Evolutionary conservation across 1,140 invertebrate genomes (phyloP).

Genomic region (Heliconius nattereri): DNA sequence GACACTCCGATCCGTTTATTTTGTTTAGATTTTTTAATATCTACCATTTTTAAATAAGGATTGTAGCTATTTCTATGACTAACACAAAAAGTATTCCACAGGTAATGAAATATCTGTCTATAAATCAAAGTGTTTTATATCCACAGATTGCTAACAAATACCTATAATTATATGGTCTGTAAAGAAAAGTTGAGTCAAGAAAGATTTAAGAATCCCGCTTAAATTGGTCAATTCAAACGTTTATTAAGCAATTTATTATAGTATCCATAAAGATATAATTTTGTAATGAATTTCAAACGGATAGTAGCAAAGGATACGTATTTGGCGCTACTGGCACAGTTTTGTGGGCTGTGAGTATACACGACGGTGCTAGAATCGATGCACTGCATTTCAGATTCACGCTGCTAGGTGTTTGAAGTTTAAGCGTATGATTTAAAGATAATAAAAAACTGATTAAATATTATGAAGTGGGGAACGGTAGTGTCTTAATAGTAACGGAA

Average conservation of each 20-base stretch:
- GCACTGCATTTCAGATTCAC: background rate
- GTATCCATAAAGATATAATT: background rate
- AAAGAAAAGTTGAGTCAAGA: background rate
- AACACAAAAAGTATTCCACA: background rate
- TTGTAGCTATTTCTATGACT: background rate
- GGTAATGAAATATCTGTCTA: background rate
- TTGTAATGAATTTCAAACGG: background rate
- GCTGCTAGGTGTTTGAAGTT: too few species aligned
- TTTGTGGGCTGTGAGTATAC: too few species aligned
- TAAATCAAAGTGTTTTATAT: slow-evolving; percentile 6
- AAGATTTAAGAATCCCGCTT: background rate
- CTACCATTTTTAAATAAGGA: background rate
- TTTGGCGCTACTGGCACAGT: too few species aligned
- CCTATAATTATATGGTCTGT: slow-evolving; percentile 1
- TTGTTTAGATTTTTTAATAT: background rate
- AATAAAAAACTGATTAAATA: too few species aligned
- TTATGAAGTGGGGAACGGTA: too few species aligned
- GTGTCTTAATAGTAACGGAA: too few species aligned
- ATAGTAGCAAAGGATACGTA: background rate
- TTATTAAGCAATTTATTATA: slow-evolving; percentile 4
- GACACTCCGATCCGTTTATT: background rate
- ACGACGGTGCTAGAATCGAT: background rate
- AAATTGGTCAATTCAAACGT: background rate
- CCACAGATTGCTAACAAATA: background rate
- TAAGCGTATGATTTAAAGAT: too few species aligned